Conservation (phyloP, 2,888 invertebrate genomes). For the Elmis aenea region DNA sequence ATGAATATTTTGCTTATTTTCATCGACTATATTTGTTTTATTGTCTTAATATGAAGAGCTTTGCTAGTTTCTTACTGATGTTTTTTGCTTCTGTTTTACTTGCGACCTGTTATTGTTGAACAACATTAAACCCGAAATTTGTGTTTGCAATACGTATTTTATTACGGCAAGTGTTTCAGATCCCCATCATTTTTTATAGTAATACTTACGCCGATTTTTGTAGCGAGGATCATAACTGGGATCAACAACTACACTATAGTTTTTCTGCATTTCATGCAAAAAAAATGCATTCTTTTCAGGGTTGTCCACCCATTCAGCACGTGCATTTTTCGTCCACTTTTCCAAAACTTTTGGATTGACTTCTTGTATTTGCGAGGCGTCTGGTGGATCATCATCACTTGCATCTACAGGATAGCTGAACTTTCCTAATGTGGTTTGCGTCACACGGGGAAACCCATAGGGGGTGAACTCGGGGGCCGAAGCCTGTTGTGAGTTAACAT, state of each 20-base stretch:
- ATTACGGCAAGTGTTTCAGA: too few relatives aligned
- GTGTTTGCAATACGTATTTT: too few relatives aligned
- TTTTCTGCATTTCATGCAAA: constrained; percentile 49
- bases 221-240: constrained; percentile 34
- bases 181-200: too few relatives aligned
- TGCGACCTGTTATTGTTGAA: too few relatives aligned
- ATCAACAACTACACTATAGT: constrained; percentile 37
- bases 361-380: constrained; percentile 36
- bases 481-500: constrained; percentile 29
- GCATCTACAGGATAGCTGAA: constrained; percentile 49
- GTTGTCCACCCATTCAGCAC: constrained; percentile 54
- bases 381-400: constrained; percentile 45
- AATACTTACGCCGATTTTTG: constrained; percentile 33
- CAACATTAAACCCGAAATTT: too few relatives aligned
- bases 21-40: too few relatives aligned
- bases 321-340: constrained; percentile 48
- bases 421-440: constrained; percentile 48
- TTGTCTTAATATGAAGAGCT: too few relatives aligned
- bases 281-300: constrained; percentile 53
- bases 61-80: too few relatives aligned
- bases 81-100: too few relatives aligned
- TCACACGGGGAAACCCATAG: constrained; percentile 46
- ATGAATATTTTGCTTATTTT: too few relatives aligned
- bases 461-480: constrained; percentile 49
- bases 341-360: constrained; percentile 38